phyloP scores from a whole-genome alignment of 2,797 vertebrate species.

The Anguilla obscura region DNA sequence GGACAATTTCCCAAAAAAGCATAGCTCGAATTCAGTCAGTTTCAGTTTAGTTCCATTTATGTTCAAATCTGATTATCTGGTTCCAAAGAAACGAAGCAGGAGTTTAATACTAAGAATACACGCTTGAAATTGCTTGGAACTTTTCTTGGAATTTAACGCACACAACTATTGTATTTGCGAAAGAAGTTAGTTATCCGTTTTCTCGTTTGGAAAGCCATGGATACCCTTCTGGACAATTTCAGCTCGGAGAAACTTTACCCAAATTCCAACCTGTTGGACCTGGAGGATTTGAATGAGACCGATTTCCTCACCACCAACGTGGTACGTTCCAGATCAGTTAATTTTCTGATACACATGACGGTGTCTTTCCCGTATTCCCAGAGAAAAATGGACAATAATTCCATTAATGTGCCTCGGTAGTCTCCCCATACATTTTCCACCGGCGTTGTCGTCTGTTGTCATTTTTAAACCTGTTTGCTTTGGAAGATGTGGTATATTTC shows the following conservation, averaged over 20 bases:
- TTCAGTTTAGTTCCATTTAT: neutral
- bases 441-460: neutral
- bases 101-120: neutral
- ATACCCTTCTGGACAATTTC: constrained; percentile 75
- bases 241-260: constrained; percentile 73
- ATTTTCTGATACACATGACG: neutral
- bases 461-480: neutral
- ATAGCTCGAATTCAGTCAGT: neutral
- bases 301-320: constrained; percentile 80
- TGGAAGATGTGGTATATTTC: neutral
- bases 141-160: neutral
- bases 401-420: neutral
- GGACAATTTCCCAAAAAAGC: neutral
- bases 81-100: neutral
- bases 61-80: neutral
- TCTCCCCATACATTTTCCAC: neutral
- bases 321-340: constrained; percentile 61
- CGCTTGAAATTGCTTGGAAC: neutral
- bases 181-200: neutral
- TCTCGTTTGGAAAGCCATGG: constrained; percentile 59
- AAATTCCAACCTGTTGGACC: constrained; percentile 73
- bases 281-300: constrained; percentile 77
- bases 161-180: neutral
- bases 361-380: neutral
- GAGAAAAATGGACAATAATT: neutral